Conservation (phyloP, 2,888 invertebrate genomes). For the Watsonalla binaria region DNA sequence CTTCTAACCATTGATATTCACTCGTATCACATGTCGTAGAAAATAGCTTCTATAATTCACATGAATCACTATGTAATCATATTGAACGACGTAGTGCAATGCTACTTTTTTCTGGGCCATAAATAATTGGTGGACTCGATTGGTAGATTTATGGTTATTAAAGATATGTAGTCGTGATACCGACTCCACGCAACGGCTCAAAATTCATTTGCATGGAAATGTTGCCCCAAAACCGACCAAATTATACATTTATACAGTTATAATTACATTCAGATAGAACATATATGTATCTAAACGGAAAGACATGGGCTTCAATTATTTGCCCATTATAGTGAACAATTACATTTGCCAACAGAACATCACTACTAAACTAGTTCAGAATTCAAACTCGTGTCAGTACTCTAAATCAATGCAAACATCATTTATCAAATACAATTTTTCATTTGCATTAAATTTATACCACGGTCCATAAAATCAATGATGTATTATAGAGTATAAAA, state of each 20-base stretch:
- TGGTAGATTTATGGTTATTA: conserved; percentile 75
- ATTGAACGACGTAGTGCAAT: conserved; percentile 19
- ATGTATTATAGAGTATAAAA: conserved; percentile 27
- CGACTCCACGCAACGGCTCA: conserved; percentile 51
- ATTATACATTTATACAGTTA: conserved; percentile 17
- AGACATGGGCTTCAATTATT: too few relatives aligned
- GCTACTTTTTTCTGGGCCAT: conserved; percentile 48
- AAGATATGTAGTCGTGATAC: conserved; percentile 58
- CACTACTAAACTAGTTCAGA: too few relatives aligned
- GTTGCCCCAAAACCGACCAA: conserved; percentile 33
- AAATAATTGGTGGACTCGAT: conserved; percentile 60
- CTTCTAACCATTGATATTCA: too few relatives aligned
- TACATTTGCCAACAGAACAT: too few relatives aligned
- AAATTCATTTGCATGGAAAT: conserved; percentile 73
- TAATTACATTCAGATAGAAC: not conserved
- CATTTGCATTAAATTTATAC: conserved; percentile 5
- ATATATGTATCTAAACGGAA: not conserved
- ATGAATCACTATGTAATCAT: conserved; percentile 5
- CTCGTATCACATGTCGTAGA: not conserved
- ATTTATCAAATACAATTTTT: not conserved
- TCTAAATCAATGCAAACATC: not conserved
- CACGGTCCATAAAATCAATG: conserved; percentile 21
- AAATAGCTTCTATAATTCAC: not conserved
- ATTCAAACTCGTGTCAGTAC: too few relatives aligned
- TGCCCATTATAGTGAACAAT: too few relatives aligned